Evolutionary conservation across 2,888 invertebrate genomes (phyloP).

Genomic region (Lycocerus yunnanus): DNA sequence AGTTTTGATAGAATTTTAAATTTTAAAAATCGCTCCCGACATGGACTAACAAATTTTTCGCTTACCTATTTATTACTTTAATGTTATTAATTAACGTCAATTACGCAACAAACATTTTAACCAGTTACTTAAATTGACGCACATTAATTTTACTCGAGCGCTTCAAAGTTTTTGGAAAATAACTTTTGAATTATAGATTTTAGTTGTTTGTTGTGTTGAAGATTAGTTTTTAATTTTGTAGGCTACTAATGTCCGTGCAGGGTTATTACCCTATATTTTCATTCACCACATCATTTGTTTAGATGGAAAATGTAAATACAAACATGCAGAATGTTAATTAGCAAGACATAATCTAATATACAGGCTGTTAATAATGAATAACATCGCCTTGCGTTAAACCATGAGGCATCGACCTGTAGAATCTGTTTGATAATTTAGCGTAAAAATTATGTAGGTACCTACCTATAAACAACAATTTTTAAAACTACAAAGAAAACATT

Average conservation of each 20-base stretch:
- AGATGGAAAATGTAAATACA: slow-evolving; percentile 1
- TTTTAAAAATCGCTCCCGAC: neutral
- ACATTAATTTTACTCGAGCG: neutral
- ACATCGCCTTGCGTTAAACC: neutral
- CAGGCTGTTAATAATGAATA: slow-evolving; percentile 2
- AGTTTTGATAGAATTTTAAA: neutral
- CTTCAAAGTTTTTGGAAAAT: neutral
- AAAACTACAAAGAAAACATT: neutral
- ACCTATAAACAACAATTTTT: neutral
- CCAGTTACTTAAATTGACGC: neutral
- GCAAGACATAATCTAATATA: neutral
- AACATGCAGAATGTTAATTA: slow-evolving; percentile 3
- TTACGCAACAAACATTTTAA: neutral
- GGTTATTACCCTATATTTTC: neutral
- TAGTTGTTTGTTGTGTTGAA: neutral
- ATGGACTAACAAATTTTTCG: neutral
- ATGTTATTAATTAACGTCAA: neutral
- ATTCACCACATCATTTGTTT: neutral
- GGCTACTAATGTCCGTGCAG: neutral
- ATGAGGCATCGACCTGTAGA: slow-evolving; percentile 4
- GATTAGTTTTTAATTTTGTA: neutral
- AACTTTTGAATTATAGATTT: neutral
- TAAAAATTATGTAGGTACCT: neutral
- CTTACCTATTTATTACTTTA: neutral
- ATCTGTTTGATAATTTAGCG: neutral